A percentile compares a stretch with the other conserved stretches of the same genome.
phyloP scores from a whole-genome alignment of 1,140 invertebrate species.

The Myzus persicae region DNA sequence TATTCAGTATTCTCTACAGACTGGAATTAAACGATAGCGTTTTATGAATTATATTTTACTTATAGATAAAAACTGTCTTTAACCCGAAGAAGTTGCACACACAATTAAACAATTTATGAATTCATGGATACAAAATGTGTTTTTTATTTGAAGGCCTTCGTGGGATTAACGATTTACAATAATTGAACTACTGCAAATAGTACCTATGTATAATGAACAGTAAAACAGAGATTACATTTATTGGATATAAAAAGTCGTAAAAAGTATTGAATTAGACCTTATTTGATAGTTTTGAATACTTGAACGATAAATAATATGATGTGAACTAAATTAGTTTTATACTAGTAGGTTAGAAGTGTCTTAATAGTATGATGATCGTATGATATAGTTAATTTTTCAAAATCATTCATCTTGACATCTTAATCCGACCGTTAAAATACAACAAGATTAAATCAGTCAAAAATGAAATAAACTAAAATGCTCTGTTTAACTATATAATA shows the following conservation, averaged over 20 bases:
- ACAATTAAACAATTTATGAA: not conserved
- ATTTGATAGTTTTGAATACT: slow-evolving; percentile 11
- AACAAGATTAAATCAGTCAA: slow-evolving; percentile 4
- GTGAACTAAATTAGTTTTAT: slow-evolving; percentile 14
- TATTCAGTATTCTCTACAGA: not conserved
- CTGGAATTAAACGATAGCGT: not conserved
- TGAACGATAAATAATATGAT: not conserved
- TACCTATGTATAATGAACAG: not conserved
- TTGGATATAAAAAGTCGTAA: not conserved
- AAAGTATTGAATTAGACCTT: not conserved
- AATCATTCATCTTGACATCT: not conserved
- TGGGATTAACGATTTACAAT: not conserved
- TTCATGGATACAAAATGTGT: not conserved
- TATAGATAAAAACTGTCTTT: not conserved
- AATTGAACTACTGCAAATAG: not conserved
- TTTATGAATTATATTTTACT: not conserved
- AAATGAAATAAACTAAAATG: not conserved
- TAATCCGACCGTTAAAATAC: not conserved
- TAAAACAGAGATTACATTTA: not conserved
- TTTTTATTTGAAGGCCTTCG: not conserved
- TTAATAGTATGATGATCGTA: not conserved
- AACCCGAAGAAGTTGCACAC: slow-evolving; percentile 16
- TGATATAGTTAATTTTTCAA: slow-evolving; percentile 9
- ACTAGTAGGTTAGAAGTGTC: not conserved
- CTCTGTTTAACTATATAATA: not conserved